Conservation (phyloP, 2,888 invertebrate genomes). For the Plebejus melissa region DNA sequence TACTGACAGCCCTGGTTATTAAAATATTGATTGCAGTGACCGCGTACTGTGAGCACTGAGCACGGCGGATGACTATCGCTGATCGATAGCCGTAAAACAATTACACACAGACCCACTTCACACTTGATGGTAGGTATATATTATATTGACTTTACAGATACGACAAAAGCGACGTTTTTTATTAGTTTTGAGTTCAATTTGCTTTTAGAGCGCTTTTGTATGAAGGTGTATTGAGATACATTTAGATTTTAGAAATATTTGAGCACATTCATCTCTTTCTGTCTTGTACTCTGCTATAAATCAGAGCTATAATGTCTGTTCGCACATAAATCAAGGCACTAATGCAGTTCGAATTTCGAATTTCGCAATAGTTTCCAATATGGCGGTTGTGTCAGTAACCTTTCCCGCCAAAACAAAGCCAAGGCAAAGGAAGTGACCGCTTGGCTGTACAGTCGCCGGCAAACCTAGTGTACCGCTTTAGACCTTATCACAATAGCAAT, state of each 20-base stretch:
- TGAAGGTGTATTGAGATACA: background rate
- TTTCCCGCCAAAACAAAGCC: constrained; percentile 30
- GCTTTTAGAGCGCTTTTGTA: background rate
- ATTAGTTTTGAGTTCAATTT: background rate
- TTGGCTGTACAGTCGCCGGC: constrained; percentile 8
- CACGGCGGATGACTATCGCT: background rate
- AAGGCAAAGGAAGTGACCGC: constrained; percentile 35
- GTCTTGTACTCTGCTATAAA: background rate
- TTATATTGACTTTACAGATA: background rate
- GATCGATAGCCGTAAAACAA: constrained; percentile 15
- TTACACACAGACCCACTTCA: constrained; percentile 10
- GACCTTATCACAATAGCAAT: background rate
- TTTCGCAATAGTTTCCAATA: constrained; percentile 29
- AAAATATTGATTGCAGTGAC: constrained; percentile 29
- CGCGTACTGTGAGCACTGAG: background rate
- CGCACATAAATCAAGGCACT: constrained; percentile 5
- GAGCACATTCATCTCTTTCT: background rate
- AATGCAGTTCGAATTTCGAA: constrained; percentile 19
- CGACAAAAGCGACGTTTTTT: background rate
- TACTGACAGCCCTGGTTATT: constrained; percentile 24
- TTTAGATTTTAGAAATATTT: background rate
- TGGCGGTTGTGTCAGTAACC: constrained; percentile 33
- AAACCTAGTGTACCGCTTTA: background rate
- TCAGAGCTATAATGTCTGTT: background rate
- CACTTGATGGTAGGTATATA: background rate